Base-by-base conservation (phyloP, 2,888 invertebrate species). In the Ramazzottius varieornatus region DNA sequence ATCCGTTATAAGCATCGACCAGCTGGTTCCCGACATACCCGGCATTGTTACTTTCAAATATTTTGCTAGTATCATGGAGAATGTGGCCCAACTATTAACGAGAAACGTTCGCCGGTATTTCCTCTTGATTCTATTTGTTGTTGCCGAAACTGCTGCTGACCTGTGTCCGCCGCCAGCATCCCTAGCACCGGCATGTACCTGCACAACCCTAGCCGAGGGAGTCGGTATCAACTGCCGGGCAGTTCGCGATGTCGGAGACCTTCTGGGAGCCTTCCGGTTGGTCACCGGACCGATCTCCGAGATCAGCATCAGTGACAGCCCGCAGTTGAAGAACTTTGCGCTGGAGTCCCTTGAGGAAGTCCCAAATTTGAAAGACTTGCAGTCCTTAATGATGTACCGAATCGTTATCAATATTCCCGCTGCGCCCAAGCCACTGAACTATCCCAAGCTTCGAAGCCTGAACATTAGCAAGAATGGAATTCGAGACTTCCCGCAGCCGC, bases 381-480 rank as follows among this genome's bases (percentile, higher is more conserved):
- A 54, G 29, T 24, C n/a, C 29, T n/a, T 54, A 24, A 54, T 54
- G 54, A 4, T 54, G 29, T 54, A 16, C 29, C 13, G 54, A 8
- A 24, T 54, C 4, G 29, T 54, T 8, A 54, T 54, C 24, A 54
- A 54, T 54, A 24, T 54, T 4, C 20, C 54, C 4, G 20, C 54
- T 4, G 13, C 54, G 24, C 20, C 54, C 4, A 16, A 29, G n/a
- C 54, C 54, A 8, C n/a, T 54, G 54, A 29, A 54, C n/a, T 54
- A 16, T 29, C 54, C 54, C 4, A 54, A 54, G 29, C 29, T 54
- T 4, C 54, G 54, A 4, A 16, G 8, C 16, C 54, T 54, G n/a
- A 54, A 54, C 54, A 54, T 54, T 24, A 54, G 54, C 54, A 54
- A 54, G 29, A 54, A 54, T 24, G 54, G 54, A 29, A 54, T 54